Evolutionary conservation across 2,888 invertebrate species (phyloP).

Genomic region (Andrena dorsata): DNA sequence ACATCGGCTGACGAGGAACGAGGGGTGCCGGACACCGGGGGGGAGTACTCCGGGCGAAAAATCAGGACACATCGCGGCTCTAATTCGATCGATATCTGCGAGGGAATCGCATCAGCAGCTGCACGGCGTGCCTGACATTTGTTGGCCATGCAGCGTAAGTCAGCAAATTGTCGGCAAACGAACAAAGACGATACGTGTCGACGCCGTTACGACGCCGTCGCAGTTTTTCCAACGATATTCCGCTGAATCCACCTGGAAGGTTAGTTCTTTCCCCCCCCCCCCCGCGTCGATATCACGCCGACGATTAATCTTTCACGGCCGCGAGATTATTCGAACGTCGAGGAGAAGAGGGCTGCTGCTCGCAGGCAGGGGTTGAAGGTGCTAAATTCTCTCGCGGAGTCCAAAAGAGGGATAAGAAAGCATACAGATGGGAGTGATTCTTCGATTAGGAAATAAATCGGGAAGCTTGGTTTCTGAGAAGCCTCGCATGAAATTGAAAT

Average conservation of each 20-base stretch:
- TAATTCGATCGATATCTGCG: conserved; percentile 28
- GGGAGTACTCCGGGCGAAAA: not conserved
- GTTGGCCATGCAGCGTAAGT: conserved; percentile 28
- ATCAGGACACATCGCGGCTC: conserved; percentile 15
- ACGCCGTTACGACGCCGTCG: conserved; percentile 9
- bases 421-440: no score
- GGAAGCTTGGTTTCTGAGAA: no score
- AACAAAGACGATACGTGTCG: conserved; percentile 21
- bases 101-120: conserved; percentile 16
- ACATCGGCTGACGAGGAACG: not conserved
- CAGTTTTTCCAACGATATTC: conserved; percentile 37
- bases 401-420: no score
- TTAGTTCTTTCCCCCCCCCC: conserved; percentile 7
- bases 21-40: not conserved
- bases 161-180: conserved; percentile 41
- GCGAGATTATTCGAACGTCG: not conserved
- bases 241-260: conserved; percentile 17
- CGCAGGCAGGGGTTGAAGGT: no score
- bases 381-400: no score
- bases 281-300: conserved; percentile 12
- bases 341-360: not conserved
- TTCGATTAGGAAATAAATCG: no score
- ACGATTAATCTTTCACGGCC: conserved; percentile 5
- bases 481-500: no score
- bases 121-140: conserved; percentile 19